Percentiles rank a stretch among this genome's conserved stretches.
phyloP scores from a whole-genome alignment of 2,797 vertebrate genomes.

The Limnodromus scolopaceus region DNA sequence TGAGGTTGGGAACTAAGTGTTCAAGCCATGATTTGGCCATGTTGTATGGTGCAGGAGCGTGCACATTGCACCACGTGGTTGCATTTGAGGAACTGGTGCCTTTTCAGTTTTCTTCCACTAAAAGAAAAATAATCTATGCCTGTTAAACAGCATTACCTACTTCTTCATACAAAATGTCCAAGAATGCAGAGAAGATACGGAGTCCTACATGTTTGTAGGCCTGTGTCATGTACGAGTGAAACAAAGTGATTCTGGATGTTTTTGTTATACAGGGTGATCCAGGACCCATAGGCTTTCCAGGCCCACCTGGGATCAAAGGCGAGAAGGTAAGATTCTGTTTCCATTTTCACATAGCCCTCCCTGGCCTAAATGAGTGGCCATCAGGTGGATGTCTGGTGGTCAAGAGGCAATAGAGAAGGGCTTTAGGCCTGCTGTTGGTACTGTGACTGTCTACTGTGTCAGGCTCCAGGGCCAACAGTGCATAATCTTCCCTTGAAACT shows the following conservation, averaged over 20 bases:
- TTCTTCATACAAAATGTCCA: not conserved
- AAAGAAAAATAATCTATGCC: not conserved
- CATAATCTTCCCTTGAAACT: not conserved
- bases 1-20: not conserved
- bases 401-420: not conserved
- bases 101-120: not conserved
- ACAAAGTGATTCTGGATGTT: not conserved
- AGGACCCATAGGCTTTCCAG: conserved; percentile 83
- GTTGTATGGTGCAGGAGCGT: not conserved
- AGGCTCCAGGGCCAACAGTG: not conserved
- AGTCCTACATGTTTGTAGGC: not conserved
- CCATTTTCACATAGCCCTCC: not conserved
- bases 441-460: not conserved
- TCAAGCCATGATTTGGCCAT: not conserved
- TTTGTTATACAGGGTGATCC: conserved; percentile 83
- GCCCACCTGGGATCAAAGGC: conserved; percentile 83
- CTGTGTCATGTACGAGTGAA: not conserved
- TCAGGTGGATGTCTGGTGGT: not conserved
- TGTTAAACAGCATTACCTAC: not conserved
- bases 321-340: conserved; percentile 79
- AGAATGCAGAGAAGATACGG: not conserved
- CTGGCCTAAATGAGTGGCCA: not conserved
- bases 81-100: not conserved
- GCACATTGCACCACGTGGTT: fast-evolving
- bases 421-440: not conserved